Conservation (phyloP, 2,797 vertebrate species). For the Coendou prehensilis region DNA sequence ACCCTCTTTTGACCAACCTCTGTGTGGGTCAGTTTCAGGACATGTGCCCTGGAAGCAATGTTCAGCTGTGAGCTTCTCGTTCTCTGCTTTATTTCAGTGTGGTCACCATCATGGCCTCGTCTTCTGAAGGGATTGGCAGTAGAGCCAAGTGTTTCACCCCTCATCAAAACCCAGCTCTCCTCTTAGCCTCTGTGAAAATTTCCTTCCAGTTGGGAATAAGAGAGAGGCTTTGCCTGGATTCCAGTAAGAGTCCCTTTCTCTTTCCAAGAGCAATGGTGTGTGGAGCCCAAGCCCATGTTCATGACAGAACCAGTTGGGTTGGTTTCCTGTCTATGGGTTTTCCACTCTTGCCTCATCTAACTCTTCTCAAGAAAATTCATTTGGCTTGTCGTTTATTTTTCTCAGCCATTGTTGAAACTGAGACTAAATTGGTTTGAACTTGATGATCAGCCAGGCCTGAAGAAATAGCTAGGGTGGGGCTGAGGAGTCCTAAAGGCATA, state of each 20-base stretch:
- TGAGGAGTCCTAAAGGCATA: not conserved
- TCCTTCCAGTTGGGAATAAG: not conserved
- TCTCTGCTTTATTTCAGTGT: not conserved
- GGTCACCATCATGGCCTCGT: not conserved
- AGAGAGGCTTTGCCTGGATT: not conserved
- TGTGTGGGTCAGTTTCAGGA: not conserved
- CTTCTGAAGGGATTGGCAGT: not conserved
- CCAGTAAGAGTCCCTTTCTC: not conserved
- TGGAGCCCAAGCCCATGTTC: not conserved
- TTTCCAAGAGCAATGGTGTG: conserved; percentile 5
- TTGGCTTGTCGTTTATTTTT: conserved; percentile 44
- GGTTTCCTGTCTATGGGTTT: conserved; percentile 6
- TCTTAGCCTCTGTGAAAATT: not conserved
- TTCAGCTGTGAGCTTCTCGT: not conserved
- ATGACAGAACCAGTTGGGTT: not conserved
- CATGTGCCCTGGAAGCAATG: not conserved
- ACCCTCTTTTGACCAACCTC: not conserved
- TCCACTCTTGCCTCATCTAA: conserved; percentile 38
- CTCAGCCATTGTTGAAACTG: conserved; percentile 44
- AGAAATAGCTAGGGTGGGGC: not conserved
- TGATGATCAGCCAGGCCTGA: not conserved
- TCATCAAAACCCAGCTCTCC: fast-evolving
- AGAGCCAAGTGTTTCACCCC: not conserved
- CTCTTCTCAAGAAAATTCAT: not conserved
- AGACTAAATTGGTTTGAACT: conserved; percentile 6